A percentile compares a stretch with the other conserved stretches of the same genome.
Evolutionary conservation across 1,140 invertebrate species (phyloP).

Genomic region (Dysdera silvatica): DNA sequence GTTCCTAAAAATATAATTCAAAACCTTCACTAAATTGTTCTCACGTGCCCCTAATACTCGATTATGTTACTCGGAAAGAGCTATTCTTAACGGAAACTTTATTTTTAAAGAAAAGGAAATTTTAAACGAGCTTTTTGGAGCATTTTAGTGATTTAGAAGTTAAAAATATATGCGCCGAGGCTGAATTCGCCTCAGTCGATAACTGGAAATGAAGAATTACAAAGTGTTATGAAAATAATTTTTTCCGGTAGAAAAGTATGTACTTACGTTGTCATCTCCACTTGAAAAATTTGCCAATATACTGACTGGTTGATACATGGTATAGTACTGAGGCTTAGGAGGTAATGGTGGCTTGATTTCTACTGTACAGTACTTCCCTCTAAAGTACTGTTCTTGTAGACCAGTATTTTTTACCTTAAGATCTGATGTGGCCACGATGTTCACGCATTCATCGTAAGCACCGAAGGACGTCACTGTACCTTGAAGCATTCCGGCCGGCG

Average conservation of each 20-base stretch:
- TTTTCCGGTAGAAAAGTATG: background rate
- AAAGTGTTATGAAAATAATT: background rate
- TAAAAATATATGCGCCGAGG: too few species aligned
- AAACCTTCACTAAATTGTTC: too few species aligned
- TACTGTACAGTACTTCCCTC: conserved; percentile 32
- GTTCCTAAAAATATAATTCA: too few species aligned
- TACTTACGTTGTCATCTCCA: conserved; percentile 21
- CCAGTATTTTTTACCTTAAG: conserved; percentile 2
- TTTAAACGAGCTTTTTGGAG: too few species aligned
- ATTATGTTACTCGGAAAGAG: too few species aligned
- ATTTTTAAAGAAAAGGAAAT: too few species aligned
- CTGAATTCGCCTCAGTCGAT: too few species aligned
- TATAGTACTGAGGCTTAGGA: conserved; percentile 29
- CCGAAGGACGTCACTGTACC: conserved; percentile 34
- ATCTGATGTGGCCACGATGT: conserved; percentile 25
- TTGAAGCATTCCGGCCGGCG: conserved; percentile 32
- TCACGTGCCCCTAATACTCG: too few species aligned
- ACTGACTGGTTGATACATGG: conserved; percentile 21
- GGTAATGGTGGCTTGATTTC: conserved; percentile 31
- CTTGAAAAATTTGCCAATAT: conserved; percentile 26
- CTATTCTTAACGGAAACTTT: too few species aligned
- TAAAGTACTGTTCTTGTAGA: conserved; percentile 26
- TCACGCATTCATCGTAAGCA: conserved; percentile 34
- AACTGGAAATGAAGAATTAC: background rate
- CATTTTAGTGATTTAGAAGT: too few species aligned